Evolutionary conservation across 1,140 invertebrate species (phyloP).

Genomic region (Nasonia vitripennis): DNA sequence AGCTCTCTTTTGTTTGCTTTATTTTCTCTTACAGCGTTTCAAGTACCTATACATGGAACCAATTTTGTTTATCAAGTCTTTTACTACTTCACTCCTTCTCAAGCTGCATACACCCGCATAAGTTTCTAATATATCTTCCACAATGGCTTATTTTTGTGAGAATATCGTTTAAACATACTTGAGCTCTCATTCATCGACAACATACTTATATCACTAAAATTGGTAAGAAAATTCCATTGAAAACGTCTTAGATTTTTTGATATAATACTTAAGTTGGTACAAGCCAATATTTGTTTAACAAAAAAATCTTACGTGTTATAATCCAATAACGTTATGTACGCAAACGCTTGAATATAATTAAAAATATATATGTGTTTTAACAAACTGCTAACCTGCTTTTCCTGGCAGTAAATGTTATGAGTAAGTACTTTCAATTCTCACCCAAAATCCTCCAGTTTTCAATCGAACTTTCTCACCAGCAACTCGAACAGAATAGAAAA

Average conservation of each 20-base stretch:
- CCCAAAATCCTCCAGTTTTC: conserved; percentile 20
- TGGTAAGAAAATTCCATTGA: conserved; percentile 36
- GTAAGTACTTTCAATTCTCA: not conserved
- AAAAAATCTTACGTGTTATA: not conserved
- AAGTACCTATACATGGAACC: not conserved
- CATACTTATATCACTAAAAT: not conserved
- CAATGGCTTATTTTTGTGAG: conserved; percentile 74
- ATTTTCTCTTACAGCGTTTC: conserved; percentile 38
- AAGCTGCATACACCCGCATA: conserved; percentile 54
- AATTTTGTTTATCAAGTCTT: conserved; percentile 26
- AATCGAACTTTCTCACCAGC: conserved; percentile 22
- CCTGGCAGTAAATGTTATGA: not conserved
- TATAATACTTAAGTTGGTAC: not conserved
- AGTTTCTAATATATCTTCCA: conserved; percentile 47
- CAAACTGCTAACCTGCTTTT: conserved; percentile 8
- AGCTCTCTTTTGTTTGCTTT: conserved; percentile 39
- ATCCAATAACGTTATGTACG: not conserved
- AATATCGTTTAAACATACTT: conserved; percentile 58
- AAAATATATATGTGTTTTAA: not conserved
- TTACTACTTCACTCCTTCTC: conserved; percentile 37
- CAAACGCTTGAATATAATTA: not conserved
- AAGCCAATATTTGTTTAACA: not conserved
- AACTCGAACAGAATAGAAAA: not conserved
- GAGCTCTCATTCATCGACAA: conserved; percentile 39
- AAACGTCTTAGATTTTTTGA: not conserved